A percentile compares a stretch with the other conserved stretches of the same genome.
phyloP scores from a whole-genome alignment of 2,797 vertebrate species.

The Amphiprion clarkii region DNA sequence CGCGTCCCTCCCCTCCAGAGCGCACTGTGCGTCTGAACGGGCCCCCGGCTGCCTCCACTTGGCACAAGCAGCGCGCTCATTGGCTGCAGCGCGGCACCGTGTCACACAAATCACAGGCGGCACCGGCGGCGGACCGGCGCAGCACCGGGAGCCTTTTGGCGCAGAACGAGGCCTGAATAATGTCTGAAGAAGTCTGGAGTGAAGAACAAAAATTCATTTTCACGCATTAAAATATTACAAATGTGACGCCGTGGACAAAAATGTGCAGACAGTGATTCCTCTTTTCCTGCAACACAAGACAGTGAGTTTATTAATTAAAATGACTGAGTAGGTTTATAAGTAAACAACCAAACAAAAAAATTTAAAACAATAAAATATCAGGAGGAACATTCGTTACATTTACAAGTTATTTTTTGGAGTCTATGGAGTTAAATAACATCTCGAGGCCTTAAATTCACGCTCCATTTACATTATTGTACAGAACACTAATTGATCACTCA shows the following conservation, averaged over 20 bases:
- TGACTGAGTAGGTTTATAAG: no score
- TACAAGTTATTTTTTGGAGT: no score
- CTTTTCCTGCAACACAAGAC: no score
- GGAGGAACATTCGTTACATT: no score
- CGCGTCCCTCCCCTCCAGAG: slow-evolving; percentile 49
- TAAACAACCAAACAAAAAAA: no score
- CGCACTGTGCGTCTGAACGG: slow-evolving; percentile 51
- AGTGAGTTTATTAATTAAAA: no score
- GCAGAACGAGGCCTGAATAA: background rate
- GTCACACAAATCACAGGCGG: slow-evolving; percentile 74
- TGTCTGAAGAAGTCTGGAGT: background rate
- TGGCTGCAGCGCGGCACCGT: slow-evolving; percentile 71
- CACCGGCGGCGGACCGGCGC: slow-evolving; percentile 20
- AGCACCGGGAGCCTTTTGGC: background rate
- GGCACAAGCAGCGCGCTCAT: slow-evolving; percentile 70
- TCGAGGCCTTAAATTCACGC: no score
- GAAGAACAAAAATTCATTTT: background rate
- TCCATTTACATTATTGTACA: no score
- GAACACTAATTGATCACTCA: no score
- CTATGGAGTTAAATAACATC: no score
- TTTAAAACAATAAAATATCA: no score
- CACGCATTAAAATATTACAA: background rate
- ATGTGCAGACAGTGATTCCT: background rate
- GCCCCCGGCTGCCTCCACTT: slow-evolving; percentile 49
- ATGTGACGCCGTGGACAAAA: background rate